phyloP scores from a whole-genome alignment of 2,113 vertebrate species.

The Corydoras sp. region DNA sequence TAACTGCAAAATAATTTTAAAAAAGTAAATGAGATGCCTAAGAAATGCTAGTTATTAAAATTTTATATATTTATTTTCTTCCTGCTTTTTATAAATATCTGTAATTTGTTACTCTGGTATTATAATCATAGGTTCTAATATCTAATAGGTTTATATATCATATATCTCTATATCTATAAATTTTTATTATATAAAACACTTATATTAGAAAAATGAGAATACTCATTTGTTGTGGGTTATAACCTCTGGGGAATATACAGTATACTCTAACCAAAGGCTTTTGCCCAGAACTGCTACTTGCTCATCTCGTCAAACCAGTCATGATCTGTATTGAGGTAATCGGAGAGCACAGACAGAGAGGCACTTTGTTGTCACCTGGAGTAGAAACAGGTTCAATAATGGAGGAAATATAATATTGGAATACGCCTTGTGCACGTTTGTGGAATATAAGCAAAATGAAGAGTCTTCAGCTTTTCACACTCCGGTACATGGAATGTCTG shows the following conservation, averaged over 20 bases:
- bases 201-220: background rate
- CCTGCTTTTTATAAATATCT: no score
- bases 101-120: no score
- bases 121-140: no score
- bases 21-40: no score
- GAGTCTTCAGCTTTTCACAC: background rate
- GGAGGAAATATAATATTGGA: slow-evolving; percentile 23
- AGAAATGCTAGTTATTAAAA: no score
- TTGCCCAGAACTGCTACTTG: slow-evolving; percentile 41
- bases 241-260: background rate
- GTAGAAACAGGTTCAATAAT: background rate
- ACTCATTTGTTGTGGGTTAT: background rate
- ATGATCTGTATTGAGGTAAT: slow-evolving; percentile 13
- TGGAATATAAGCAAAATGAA: background rate
- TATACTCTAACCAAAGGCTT: background rate
- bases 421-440: slow-evolving; percentile 8
- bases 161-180: background rate
- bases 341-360: slow-evolving; percentile 8
- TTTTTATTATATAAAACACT: background rate
- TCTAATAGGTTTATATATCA: no score
- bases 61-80: no score
- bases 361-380: slow-evolving; percentile 17
- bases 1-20: no score
- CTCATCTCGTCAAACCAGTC: slow-evolving; percentile 58
- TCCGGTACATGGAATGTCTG: background rate